These are phyloP conservation scores for Thera britannica DNA, from an alignment of 2,888 invertebrate species.

Conservation along the genomic window DNA sequence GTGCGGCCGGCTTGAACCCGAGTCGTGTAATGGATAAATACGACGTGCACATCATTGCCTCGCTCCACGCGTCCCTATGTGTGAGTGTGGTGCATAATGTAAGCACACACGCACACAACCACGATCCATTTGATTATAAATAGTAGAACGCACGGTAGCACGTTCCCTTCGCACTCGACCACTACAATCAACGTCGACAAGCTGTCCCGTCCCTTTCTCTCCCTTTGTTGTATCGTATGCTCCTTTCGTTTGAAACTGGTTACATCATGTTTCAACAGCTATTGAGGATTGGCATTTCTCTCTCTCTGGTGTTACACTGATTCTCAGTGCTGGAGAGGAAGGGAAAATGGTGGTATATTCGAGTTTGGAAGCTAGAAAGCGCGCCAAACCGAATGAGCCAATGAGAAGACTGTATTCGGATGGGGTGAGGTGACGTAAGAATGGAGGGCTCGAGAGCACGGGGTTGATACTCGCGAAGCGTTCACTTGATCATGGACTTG, in stretches of 20 bases:
- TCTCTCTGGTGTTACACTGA: conserved; percentile 55
- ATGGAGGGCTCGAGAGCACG: conserved; percentile 64
- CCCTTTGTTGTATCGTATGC: conserved; percentile 45
- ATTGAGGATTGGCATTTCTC: conserved; percentile 59
- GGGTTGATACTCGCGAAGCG: conserved; percentile 80
- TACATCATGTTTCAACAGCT: conserved; percentile 75
- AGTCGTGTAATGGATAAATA: conserved; percentile 83
- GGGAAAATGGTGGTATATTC: conserved; percentile 55
- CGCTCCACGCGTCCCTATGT: conserved; percentile 64
- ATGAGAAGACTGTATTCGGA: conserved; percentile 58
- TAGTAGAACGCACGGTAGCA: conserved; percentile 84
- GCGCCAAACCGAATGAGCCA: conserved; percentile 79
- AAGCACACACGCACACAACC: conserved; percentile 72
- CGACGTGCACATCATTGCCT: conserved; percentile 82
- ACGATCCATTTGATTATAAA: conserved; percentile 80
- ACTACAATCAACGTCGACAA: conserved; percentile 76
- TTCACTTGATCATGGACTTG: conserved; percentile 77
- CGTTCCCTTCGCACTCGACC: conserved; percentile 81
- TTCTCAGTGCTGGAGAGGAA: conserved; percentile 59
- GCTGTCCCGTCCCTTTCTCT: conserved; percentile 59
- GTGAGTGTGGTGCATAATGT: conserved; percentile 79
- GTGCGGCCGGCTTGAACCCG: conserved; percentile 78
- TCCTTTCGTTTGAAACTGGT: conserved; percentile 67
- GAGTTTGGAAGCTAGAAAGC: conserved; percentile 70
- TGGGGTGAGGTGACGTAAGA: conserved; percentile 84